Evolutionary conservation across 2,888 invertebrate species (phyloP).

Genomic region (Drosophila limbata): DNA sequence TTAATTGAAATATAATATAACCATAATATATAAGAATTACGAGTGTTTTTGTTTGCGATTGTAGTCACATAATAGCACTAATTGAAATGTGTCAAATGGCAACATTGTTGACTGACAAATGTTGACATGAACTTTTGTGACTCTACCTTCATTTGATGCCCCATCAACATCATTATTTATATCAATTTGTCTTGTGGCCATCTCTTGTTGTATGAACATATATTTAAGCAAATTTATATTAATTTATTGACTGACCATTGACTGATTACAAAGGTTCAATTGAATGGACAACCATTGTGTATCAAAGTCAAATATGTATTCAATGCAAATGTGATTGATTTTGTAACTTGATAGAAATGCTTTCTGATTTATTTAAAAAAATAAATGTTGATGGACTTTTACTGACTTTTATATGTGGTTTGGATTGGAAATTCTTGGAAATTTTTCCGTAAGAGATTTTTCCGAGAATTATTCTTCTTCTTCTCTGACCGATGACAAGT

Average conservation of each 20-base stretch:
- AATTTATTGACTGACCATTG: constrained; percentile 34
- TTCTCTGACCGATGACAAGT: not conserved
- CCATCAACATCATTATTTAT: constrained; percentile 40
- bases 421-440: not conserved
- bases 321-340: constrained; percentile 7
- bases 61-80: constrained; percentile 36
- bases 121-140: constrained; percentile 23
- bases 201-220: not conserved
- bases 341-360: constrained; percentile 10
- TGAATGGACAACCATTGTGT: constrained; percentile 1
- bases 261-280: constrained; percentile 21
- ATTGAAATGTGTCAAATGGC: constrained; percentile 43
- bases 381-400: not conserved
- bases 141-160: constrained; percentile 13
- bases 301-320: not conserved
- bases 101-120: constrained; percentile 36
- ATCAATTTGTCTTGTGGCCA: constrained; percentile 35
- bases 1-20: constrained; percentile 53
- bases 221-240: constrained; percentile 36
- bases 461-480: not conserved
- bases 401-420: not conserved
- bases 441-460: not conserved
- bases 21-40: constrained; percentile 15
- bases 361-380: not conserved
- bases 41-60: constrained; percentile 5